phyloP scores from a whole-genome alignment of 2,797 vertebrate species.

The Numenius phaeopus region DNA sequence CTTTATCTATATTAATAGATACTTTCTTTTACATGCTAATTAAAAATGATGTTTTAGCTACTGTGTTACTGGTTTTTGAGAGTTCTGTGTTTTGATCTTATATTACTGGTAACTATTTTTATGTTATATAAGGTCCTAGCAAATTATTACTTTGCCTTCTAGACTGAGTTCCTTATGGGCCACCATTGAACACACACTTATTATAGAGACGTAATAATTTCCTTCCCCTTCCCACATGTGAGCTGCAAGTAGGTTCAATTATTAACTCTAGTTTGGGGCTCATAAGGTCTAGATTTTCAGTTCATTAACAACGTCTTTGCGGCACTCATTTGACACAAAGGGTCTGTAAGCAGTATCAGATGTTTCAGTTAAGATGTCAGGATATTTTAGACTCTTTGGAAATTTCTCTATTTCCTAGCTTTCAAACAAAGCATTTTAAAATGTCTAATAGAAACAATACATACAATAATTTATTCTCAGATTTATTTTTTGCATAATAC shows the following conservation, averaged over 20 bases:
- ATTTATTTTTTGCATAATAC: neutral
- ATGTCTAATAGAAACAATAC: neutral
- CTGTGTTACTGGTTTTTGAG: neutral
- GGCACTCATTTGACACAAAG: neutral
- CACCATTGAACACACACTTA: neutral
- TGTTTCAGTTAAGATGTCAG: neutral
- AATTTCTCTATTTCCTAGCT: neutral
- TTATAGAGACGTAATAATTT: neutral
- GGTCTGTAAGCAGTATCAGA: neutral
- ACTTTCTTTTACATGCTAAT: neutral
- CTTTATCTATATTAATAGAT: neutral
- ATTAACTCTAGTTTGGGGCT: neutral
- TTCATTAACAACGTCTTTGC: neutral
- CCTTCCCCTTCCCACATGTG: neutral
- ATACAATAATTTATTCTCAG: neutral
- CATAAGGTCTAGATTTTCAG: neutral
- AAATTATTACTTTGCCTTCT: neutral
- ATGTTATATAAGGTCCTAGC: neutral
- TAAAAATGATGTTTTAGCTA: neutral
- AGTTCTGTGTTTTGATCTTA: neutral
- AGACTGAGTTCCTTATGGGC: neutral
- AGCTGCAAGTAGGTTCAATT: neutral
- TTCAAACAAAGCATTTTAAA: neutral
- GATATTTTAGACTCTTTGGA: neutral
- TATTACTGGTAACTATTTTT: neutral